Base-by-base conservation (phyloP, 2,113 vertebrate species). In the Aix galericulata region DNA sequence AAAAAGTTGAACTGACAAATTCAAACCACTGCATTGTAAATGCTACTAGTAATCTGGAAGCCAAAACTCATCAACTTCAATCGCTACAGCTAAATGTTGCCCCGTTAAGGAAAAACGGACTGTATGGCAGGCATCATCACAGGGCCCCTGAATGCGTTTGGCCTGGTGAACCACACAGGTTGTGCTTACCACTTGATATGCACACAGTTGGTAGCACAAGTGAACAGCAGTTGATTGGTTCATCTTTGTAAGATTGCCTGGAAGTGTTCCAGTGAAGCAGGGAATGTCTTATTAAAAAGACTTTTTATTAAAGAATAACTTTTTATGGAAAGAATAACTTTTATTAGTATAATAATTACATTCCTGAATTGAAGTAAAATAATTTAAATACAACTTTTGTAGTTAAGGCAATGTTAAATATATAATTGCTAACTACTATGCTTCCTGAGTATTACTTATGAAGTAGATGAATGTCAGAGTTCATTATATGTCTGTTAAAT, bases 401-500 rank as follows among this genome's bases (percentile, higher is more conserved):
- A 55, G 26, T 56, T 73, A 71, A 82, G 80, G 8, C 9, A n/a
- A 38, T 91, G 78, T 91, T 93, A 89, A 89, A 82, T 40, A 73
- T 46, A n/a, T 78, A 64, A 64, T 86, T 50, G 53, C 46, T 78
- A 78, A 73, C 86, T 94, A 74, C 68, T 50, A 60, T 68, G 71
- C 32, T 60, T 52, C 17, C 36, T 91, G 34, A 32, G 17, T 23
- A 2, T 52, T 69, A 21, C 67, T 89, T 69, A 10, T 12, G 6
- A 91, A 80, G 85, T 11, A 67, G 32, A 68, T 78, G 13, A 71
- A 83, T 92, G 62, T 83, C 83, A 66, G 56, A 42, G 63, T 88
- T 60, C 16, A 67, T 94, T 94, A 40, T 17, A 38, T 34, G 50
- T 21, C 48, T 94, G 80, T 93, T 81, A 73, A 77, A 87, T 73